phyloP scores from a whole-genome alignment of 2,888 invertebrate species.

The Dusona sp. region DNA sequence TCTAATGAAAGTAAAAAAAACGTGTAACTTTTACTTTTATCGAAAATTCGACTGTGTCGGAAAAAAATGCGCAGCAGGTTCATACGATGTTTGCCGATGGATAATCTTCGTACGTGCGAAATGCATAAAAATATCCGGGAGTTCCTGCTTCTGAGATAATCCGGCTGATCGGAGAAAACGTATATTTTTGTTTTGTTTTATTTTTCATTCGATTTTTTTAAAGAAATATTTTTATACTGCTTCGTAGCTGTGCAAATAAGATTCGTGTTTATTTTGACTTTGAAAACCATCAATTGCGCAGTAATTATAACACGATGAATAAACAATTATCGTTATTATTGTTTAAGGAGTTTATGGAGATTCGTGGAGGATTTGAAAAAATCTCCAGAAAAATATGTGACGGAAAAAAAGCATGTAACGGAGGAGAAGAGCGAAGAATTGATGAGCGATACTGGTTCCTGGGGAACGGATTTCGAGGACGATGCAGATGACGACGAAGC shows the following conservation, averaged over 20 bases:
- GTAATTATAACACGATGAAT: neutral
- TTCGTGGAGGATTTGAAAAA: slow-evolving; percentile 80
- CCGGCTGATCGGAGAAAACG: neutral
- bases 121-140: neutral
- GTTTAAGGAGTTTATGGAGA: slow-evolving; percentile 76
- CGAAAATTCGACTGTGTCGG: neutral
- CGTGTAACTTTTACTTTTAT: neutral
- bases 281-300: neutral
- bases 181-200: neutral
- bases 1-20: neutral
- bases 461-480: slow-evolving; percentile 83
- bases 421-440: slow-evolving; percentile 71
- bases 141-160: neutral
- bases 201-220: slow-evolving; percentile 25
- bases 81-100: neutral
- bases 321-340: slow-evolving; percentile 24
- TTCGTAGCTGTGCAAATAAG: neutral
- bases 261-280: neutral
- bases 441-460: slow-evolving; percentile 78
- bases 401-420: slow-evolving; percentile 62
- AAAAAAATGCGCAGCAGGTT: neutral
- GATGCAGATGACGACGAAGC: slow-evolving; percentile 73
- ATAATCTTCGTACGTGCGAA: neutral
- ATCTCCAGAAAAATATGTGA: slow-evolving; percentile 77
- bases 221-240: neutral